Base-by-base conservation (phyloP, 2,113 vertebrate genomes). In the Pantherophis guttatus region DNA sequence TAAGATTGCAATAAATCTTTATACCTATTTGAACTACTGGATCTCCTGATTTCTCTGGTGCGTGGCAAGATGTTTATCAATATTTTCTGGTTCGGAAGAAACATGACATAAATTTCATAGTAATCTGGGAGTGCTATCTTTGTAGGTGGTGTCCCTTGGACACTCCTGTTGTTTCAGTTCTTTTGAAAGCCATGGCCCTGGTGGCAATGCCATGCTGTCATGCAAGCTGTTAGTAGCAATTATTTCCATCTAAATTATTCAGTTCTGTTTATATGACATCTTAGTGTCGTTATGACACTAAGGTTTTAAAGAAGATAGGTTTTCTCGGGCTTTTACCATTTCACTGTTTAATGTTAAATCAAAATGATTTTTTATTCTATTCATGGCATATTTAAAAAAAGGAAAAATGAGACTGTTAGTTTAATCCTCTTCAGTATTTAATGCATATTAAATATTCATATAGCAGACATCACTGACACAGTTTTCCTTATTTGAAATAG, bases 311-410 rank as follows among this genome's bases (percentile, higher is more conserved):
- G n/a, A 3, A 29, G 85, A 11, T n/a, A 1, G 21, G 15, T 75
- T 11, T 13, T 21, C 19, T 52, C 3, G 4, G 0, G 5, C 1
- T 15, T 3, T 48, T 1, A 4, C 29, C 2, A 39, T 12, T 58
- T 44, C 29, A 86, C 11, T 6, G 57, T 81, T 52, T 57, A 57
- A 55, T 33, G 24, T 58, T 39, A 9, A 24, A 54, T 91, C 29
- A 7, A 33, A 29, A 57, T n/a, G 19, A 19, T 92, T 33, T 29
- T 5, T 1, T 8, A 23, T n/a, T 2, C 10, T 17, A 3, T 54
- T 81, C 21, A 85, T 7, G 2, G n/a, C 65, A 21, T 48, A 21
- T 21, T 7, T 19, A 11, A 1, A 48, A 48, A 75, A 7, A 29
- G 3, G 24, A 52, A n/a, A 62, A 21, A 39, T 12, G 3, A 48